phyloP scores from a whole-genome alignment of 2,888 invertebrate genomes.

The Drosophila fulvimacula region DNA sequence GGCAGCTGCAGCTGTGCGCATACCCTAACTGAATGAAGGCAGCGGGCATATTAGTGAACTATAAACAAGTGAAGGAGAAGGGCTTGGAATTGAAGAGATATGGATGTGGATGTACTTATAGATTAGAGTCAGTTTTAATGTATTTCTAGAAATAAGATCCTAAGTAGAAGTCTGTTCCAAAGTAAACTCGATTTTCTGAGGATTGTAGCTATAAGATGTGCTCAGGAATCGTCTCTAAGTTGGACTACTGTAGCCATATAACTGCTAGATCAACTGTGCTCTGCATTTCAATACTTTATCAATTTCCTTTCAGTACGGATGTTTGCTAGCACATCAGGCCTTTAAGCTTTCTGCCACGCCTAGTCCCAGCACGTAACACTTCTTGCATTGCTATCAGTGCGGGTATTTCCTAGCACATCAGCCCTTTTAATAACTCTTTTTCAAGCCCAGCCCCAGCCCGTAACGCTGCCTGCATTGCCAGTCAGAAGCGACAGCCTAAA shows the following conservation, averaged over 20 bases:
- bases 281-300: not conserved
- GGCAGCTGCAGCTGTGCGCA: conserved; percentile 30
- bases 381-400: not conserved
- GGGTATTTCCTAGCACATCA: not conserved
- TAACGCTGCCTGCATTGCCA: conserved; percentile 1
- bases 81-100: too few relatives aligned
- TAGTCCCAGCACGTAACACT: not conserved
- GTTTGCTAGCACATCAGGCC: not conserved
- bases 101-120: too few relatives aligned
- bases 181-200: not conserved
- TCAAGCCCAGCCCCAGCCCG: not conserved
- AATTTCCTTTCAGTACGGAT: not conserved
- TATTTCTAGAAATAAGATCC: not conserved
- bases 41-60: not conserved
- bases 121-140: not conserved
- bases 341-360: not conserved
- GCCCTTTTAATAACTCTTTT: not conserved
- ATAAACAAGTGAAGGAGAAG: not conserved
- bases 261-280: not conserved
- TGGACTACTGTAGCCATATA: not conserved
- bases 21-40: not conserved
- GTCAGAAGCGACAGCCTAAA: conserved; percentile 29
- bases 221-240: not conserved
- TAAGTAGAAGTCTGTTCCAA: not conserved
- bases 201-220: not conserved